Conservation (phyloP, 2,113 vertebrate genomes). For the Rhombomys opimus region DNA sequence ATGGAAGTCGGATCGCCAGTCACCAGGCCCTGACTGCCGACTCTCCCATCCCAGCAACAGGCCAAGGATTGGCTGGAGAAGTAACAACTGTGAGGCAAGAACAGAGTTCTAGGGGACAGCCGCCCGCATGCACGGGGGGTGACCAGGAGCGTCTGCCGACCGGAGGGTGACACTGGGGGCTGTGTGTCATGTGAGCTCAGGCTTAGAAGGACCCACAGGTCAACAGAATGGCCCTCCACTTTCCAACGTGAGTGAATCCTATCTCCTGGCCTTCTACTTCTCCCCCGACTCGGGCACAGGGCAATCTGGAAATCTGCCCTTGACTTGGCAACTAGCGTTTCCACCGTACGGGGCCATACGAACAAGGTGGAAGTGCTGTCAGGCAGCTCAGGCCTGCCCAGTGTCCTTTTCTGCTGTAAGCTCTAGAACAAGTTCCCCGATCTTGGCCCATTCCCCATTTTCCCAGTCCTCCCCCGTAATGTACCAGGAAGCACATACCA, state of each 20-base stretch:
- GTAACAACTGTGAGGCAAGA: background rate
- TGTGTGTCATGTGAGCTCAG: fast-evolving
- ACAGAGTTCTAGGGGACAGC: background rate
- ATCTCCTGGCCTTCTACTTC: background rate
- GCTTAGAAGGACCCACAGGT: background rate
- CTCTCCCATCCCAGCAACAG: background rate
- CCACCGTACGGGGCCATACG: too few relatives aligned
- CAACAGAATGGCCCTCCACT: background rate
- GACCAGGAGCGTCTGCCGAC: background rate
- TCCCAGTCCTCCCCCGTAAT: background rate
- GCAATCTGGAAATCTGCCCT: background rate
- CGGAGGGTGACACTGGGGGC: background rate
- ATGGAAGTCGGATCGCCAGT: background rate
- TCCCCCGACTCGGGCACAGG: background rate
- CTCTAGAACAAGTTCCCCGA: background rate
- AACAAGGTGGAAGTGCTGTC: background rate
- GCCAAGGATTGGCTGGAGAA: background rate
- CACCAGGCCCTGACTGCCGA: background rate
- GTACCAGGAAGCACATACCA: background rate
- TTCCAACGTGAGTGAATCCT: background rate
- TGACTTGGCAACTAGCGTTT: background rate
- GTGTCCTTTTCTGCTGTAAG: too few relatives aligned
- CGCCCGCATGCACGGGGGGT: background rate
- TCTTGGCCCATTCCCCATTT: background rate
- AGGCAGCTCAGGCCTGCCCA: background rate